Base-by-base conservation (phyloP, 1,140 invertebrate genomes). In the Leptoteleia sp. region DNA sequence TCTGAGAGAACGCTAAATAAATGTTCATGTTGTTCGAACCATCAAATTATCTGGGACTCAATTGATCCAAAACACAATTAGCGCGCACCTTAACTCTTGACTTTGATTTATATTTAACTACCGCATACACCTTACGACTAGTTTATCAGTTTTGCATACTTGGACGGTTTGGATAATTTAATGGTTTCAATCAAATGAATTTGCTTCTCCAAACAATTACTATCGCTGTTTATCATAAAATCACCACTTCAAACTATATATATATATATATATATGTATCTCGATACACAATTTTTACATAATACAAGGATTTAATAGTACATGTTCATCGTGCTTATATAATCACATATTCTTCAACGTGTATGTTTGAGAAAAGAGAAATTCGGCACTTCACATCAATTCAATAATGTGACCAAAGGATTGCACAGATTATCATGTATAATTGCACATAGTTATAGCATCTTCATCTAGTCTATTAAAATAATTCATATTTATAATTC, bases 121-220 rank as follows among this genome's bases (percentile, higher is more conserved):
- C n/a, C 22, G 22, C n/a, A 35, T 70, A 52, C 11, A 35, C 8
- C 15, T 42, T 59, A 48, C 1, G 7, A 11, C 42, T 61, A 61
- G 3, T 17, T 61, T 55, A 55, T 12, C 16, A 54, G 37, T 47
- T 57, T 47, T 47, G 4, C 27, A 40, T 22, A 54, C 40, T 55
- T 64, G 68, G 68, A 72, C 68, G 68, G 68, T 64, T 72, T 55
- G 47, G 33, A 72, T 62, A 64, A 72, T 55, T 64, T 47, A 64
- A 72, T 72, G 68, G 48, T 72, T 72, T 37, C 8, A 42, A 48
- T 48, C 13, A 62, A 62, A 50, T 42, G 12, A 64, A 15, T 48
- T 59, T 42, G 7, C 27, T 55, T 42, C 13, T 55, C 29, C 13
- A 15, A 15, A 19, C n/a, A 59, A 59, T 43, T 43, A 12, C n/a